Evolutionary conservation across 2,797 vertebrate genomes (phyloP).

Genomic region (Neostethus bicornis): DNA sequence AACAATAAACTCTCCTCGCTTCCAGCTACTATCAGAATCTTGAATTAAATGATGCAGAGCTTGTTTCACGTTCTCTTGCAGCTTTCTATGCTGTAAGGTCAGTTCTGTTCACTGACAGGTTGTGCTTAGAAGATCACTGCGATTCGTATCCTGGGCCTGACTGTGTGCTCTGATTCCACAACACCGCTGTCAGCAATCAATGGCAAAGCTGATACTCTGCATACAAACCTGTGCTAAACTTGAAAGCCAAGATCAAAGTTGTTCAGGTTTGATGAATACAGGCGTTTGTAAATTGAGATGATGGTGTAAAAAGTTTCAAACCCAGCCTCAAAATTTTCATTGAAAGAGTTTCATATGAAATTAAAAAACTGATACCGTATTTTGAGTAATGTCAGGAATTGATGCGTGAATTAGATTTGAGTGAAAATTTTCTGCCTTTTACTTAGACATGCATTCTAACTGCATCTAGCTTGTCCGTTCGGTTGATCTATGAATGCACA

Average conservation of each 20-base stretch:
- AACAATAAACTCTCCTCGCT: conserved; percentile 24
- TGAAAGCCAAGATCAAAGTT: conserved; percentile 4
- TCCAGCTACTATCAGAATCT: conserved; percentile 21
- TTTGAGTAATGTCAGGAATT: too few species aligned
- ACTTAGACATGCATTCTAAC: not conserved
- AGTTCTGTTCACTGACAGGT: conserved; percentile 32
- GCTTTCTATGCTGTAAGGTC: conserved; percentile 48
- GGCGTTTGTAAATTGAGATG: not conserved
- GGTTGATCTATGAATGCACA: not conserved
- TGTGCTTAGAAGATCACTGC: conserved; percentile 40
- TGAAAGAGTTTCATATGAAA: not conserved
- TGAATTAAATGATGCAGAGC: conserved; percentile 21
- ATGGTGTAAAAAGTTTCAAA: not conserved
- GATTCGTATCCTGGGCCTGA: conserved; percentile 35
- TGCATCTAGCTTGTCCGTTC: not conserved
- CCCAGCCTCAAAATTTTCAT: not conserved
- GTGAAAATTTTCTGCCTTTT: too few species aligned
- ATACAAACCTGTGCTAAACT: conserved; percentile 5
- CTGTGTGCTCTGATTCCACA: conserved; percentile 22
- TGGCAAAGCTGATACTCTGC: conserved; percentile 15
- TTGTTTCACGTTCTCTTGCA: conserved; percentile 36
- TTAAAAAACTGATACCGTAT: too few species aligned
- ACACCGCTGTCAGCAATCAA: conserved; percentile 29
- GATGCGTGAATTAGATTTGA: too few species aligned
- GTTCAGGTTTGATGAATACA: not conserved